Base-by-base conservation (phyloP, 2,797 vertebrate species). In the Lagorchestes hirsutus region DNA sequence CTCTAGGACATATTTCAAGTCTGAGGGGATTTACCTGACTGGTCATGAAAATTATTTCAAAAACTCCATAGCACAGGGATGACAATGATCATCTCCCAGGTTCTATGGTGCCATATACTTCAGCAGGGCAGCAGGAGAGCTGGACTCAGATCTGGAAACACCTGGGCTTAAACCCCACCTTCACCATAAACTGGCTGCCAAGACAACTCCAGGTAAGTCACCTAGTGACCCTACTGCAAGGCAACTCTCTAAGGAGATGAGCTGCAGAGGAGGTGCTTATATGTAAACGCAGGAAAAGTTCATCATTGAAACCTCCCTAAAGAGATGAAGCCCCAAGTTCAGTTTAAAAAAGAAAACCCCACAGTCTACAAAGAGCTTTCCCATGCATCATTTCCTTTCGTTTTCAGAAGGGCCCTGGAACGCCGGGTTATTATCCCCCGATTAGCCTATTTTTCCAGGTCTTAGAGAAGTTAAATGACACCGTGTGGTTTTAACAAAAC, bases 1-100 rank as follows among this genome's bases (percentile, higher is more conserved):
- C 97, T 98, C 97, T 97, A 96, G 97, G 96, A 97, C 97, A 96
- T 94, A 97, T 95, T 97, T 98, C 97, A 97, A 98, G 98, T 98
- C 97, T 98, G 98, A 97, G 97, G 93, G 6, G 91, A 92, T 96
- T 95, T 93, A 95, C 9, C 34, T 82, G 1, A 13, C 54, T 96
- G 74, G 74, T 92, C 94, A 57, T 96, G 62, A 93, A 98, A 98
- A 98, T 94, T 97, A 95, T 97, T 98, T 98, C 97, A 94, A 98
- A 98, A 98, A 98, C 12, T 95, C 97, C 97, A 96, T 2, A n/a
- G 95, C 91, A 96, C 93, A 97, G 90, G 90, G 93, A 92, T 67
- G 91, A 96, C 54, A 96, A 91, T 91, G 92, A 95, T 5, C 92
- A 54, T 96, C 92, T 97, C 96, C 90, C 95, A 93, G 0, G 55